Base-by-base conservation (phyloP, 2,113 vertebrate species). In the Piaya cayana region DNA sequence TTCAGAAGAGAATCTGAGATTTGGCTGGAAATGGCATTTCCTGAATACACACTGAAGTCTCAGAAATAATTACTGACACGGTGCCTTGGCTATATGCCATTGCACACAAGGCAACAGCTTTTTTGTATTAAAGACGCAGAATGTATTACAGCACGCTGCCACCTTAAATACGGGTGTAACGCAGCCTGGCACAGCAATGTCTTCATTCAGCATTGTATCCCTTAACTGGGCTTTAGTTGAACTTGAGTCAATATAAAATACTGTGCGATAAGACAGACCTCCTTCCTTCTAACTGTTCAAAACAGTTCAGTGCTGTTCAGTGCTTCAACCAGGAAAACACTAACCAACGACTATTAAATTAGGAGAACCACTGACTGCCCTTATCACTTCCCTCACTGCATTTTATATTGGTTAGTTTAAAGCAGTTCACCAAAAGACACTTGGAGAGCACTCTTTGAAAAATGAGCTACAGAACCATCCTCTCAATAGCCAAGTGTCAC, bases 201-300 rank as follows among this genome's bases (percentile, higher is more conserved):
- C 89, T 91, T 36, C 75, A 22, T 20, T 53, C 88, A 74, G 86
- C 37, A 53, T 25, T 58, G 88, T 77, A n/a, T 88, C 77, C 76
- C 67, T 63, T 59, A 82, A 85, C 45, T 78, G 58, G 49, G 86
- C 92, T 49, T 34, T 34, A 53, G 34, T 43, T 92, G 74, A 90
- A 12, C 77, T n/a, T 19, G 50, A 78, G 67, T 72, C 88, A 49
- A 70, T 23, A 75, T 30, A 23, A 94, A 89, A 64, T 45, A 45
- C 45, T 15, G 27, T 59, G 20, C 2, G 80, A 68, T 50, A 62
- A 32, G 49, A 76, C 65, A 88, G 84, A 88, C 72, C 43, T 68
- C 67, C 65, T 39, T 49, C 45, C 49, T n/a, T 5, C 0, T 55
- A n/a, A 10, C 10, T 47, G 22, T 15, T 68, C n/a, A 23, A 29